Percentiles rank a stretch among this genome's conserved stretches.
phyloP scores from a whole-genome alignment of 2,113 vertebrate genomes.

The Centrocercus urophasianus region DNA sequence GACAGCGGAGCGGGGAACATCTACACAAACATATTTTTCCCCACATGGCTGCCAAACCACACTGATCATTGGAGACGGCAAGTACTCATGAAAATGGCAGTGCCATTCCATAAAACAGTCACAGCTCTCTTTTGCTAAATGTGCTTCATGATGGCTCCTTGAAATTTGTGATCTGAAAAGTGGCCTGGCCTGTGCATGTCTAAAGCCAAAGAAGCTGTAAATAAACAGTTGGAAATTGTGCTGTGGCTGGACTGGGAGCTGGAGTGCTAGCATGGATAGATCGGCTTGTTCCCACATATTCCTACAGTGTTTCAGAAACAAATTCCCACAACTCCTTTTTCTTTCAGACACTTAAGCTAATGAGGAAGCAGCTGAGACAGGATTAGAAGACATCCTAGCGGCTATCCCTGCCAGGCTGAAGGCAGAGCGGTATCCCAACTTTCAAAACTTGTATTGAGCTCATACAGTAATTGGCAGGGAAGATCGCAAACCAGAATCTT shows the following conservation, averaged over 20 bases:
- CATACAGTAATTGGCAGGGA: background rate
- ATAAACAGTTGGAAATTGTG: background rate
- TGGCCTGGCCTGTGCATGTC: background rate
- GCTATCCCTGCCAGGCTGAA: background rate
- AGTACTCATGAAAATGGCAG: background rate
- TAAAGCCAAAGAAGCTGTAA: background rate
- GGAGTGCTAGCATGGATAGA: background rate
- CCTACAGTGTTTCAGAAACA: background rate
- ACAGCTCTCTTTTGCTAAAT: fast-evolving
- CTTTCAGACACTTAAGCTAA: background rate
- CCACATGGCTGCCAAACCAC: background rate
- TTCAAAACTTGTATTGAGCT: background rate
- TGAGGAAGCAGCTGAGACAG: background rate
- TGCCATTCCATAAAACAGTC: background rate
- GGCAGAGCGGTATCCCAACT: background rate
- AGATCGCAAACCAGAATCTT: background rate
- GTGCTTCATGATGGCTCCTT: background rate
- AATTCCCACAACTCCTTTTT: background rate
- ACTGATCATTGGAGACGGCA: background rate
- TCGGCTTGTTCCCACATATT: background rate
- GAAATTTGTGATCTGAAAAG: background rate
- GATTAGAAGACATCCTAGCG: background rate
- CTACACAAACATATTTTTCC: background rate
- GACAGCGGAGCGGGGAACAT: background rate
- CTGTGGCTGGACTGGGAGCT: background rate